phyloP scores from a whole-genome alignment of 2,113 vertebrate genomes.

The Gadus chalcogrammus region DNA sequence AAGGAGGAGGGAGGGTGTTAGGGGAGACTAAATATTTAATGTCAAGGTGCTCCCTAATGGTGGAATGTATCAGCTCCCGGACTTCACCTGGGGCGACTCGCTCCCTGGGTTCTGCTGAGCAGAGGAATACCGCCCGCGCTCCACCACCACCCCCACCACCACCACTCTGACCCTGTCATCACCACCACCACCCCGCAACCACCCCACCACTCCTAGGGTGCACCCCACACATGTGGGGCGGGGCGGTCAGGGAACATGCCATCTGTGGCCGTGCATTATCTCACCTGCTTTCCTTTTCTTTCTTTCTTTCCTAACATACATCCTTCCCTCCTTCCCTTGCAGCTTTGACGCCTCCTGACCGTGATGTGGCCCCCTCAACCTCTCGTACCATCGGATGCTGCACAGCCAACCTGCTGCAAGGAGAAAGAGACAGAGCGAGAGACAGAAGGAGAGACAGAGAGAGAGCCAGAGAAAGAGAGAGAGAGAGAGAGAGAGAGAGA shows the following conservation, averaged over 20 bases:
- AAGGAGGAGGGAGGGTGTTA: neutral
- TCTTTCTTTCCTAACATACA: conserved; percentile 7
- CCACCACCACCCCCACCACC: no score
- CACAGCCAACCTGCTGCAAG: conserved; percentile 28
- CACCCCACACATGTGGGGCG: neutral
- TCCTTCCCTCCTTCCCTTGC: conserved; percentile 21
- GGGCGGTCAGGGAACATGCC: neutral
- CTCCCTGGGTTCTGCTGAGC: conserved; percentile 37
- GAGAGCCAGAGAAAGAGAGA: no score
- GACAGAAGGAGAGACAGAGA: neutral
- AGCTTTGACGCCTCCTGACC: conserved; percentile 75
- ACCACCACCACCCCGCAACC: neutral
- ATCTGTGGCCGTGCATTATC: conserved; percentile 2
- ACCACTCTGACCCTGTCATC: neutral
- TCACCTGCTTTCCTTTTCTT: conserved; percentile 6
- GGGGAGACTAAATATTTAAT: conserved; percentile 56
- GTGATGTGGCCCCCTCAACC: conserved; percentile 30
- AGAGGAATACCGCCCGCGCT: neutral
- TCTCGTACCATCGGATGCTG: conserved; percentile 34
- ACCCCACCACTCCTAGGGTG: neutral
- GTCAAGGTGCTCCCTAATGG: conserved; percentile 37
- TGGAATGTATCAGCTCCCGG: conserved; percentile 41
- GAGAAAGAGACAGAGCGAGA: neutral
- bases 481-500: no score
- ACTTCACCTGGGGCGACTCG: conserved; percentile 26